Evolutionary conservation across 2,888 invertebrate genomes (phyloP).

Genomic region (Eristalinus sepulchralis): DNA sequence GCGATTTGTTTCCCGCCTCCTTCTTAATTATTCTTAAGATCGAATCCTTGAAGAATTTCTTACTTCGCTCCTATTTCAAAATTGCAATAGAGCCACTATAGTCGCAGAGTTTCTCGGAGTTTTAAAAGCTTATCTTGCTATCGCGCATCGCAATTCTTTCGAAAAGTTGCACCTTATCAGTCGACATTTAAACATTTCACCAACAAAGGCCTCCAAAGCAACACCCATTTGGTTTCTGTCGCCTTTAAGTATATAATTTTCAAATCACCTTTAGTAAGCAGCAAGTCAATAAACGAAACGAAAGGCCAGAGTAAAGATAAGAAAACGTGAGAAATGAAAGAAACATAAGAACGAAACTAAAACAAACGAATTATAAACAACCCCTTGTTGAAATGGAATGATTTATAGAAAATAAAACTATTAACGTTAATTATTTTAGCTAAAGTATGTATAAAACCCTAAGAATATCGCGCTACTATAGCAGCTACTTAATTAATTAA

Average conservation of each 20-base stretch:
- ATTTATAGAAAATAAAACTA: slow-evolving; percentile 66
- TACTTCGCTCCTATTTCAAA: too few relatives aligned
- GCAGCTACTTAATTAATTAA: slow-evolving; percentile 58
- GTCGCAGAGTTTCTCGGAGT: too few relatives aligned
- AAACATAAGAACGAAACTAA: slow-evolving; percentile 3
- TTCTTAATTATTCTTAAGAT: too few relatives aligned
- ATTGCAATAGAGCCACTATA: too few relatives aligned
- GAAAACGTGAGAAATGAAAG: background rate
- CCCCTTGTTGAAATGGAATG: slow-evolving; percentile 52
- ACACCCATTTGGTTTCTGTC: background rate
- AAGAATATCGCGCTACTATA: slow-evolving; percentile 61
- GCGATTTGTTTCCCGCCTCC: too few relatives aligned
- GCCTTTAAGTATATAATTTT: background rate
- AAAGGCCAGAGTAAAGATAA: slow-evolving; percentile 5
- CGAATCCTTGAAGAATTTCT: too few relatives aligned
- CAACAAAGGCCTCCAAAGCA: background rate
- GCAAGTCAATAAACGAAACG: background rate
- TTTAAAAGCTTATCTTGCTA: too few relatives aligned
- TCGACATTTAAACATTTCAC: too few relatives aligned
- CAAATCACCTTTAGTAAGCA: background rate
- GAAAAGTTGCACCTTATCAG: too few relatives aligned
- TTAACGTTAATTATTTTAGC: slow-evolving; percentile 67
- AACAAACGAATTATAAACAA: background rate
- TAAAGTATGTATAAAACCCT: slow-evolving; percentile 60
- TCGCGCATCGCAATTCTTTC: too few relatives aligned